Percentiles rank a stretch among this genome's conserved stretches.
Evolutionary conservation across 1,140 invertebrate species (phyloP).

Genomic region (Aphaenogaster ashmeadi): DNA sequence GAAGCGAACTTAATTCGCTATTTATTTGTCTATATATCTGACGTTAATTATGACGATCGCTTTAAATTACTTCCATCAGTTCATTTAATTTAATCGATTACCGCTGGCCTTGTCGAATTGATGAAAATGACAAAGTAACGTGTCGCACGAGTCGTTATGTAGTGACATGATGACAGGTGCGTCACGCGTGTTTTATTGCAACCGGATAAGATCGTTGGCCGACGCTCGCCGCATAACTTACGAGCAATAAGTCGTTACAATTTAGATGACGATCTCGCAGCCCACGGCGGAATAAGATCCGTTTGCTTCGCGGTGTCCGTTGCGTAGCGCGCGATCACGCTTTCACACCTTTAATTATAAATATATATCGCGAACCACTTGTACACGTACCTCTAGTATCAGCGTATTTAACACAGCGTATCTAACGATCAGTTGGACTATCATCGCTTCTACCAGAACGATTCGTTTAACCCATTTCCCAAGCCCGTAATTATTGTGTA

Average conservation of each 20-base stretch:
- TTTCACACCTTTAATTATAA: constrained; percentile 66
- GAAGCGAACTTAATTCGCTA: constrained; percentile 8
- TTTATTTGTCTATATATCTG: not conserved
- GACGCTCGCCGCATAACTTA: constrained; percentile 70
- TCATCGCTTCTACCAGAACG: constrained; percentile 24
- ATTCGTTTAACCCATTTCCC: constrained; percentile 35
- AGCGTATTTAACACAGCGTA: constrained; percentile 33
- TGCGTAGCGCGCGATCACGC: not conserved
- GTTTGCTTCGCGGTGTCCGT: constrained; percentile 47
- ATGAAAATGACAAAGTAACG: constrained; percentile 15
- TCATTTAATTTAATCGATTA: constrained; percentile 62
- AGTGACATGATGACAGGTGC: constrained; percentile 76
- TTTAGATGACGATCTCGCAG: constrained; percentile 76
- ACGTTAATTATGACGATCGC: constrained; percentile 10
- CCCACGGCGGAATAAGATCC: constrained; percentile 48
- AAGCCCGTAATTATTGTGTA: constrained; percentile 23
- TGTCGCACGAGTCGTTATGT: constrained; percentile 57
- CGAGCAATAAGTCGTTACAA: constrained; percentile 51
- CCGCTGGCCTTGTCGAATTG: constrained; percentile 35
- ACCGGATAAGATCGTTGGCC: constrained; percentile 70
- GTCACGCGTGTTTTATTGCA: constrained; percentile 65
- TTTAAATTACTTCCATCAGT: constrained; percentile 42
- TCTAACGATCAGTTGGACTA: constrained; percentile 39
- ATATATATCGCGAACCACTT: constrained; percentile 3
- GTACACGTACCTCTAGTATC: not conserved